Percentiles rank a stretch among this genome's conserved stretches.
Evolutionary conservation across 2,888 invertebrate species (phyloP).

Genomic region (Plagodis dolabraria): DNA sequence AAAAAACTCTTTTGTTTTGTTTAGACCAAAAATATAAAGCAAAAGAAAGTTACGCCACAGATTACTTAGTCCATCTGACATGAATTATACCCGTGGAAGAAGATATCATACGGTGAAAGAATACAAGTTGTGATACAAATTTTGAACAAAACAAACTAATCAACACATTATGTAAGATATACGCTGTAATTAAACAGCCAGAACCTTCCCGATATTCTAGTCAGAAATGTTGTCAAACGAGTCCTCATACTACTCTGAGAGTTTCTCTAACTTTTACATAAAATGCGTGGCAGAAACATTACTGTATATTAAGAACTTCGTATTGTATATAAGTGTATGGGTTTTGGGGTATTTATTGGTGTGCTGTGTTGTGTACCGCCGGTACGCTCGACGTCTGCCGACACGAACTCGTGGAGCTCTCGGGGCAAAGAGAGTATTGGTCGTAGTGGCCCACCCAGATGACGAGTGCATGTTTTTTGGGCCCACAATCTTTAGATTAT

Average conservation of each 20-base stretch:
- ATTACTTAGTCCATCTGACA: no score
- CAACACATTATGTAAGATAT: constrained; percentile 5
- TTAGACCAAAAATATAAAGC: no score
- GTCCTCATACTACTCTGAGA: constrained; percentile 56
- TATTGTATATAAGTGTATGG: constrained; percentile 82
- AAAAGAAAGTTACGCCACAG: no score
- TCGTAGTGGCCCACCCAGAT: constrained; percentile 98
- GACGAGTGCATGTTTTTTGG: constrained; percentile 99
- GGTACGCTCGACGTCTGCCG: constrained; percentile 77
- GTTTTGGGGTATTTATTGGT: constrained; percentile 77
- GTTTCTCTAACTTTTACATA: constrained; percentile 66
- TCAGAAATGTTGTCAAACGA: constrained; percentile 72
- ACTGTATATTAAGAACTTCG: constrained; percentile 70
- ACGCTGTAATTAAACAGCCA: constrained; percentile 25
- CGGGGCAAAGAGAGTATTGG: constrained; percentile 86
- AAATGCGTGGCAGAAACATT: constrained; percentile 66
- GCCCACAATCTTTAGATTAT: constrained; percentile 91
- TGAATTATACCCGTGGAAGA: no score
- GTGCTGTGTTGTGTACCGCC: constrained; percentile 81
- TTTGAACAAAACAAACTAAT: background rate
- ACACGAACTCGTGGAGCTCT: constrained; percentile 79
- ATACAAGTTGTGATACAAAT: no score
- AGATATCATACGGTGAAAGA: no score
- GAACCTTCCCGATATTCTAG: constrained; percentile 48
- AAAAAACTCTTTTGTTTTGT: no score